Evolutionary conservation across 2,113 vertebrate genomes (phyloP).

Genomic region (Thinocorus orbignyianus): DNA sequence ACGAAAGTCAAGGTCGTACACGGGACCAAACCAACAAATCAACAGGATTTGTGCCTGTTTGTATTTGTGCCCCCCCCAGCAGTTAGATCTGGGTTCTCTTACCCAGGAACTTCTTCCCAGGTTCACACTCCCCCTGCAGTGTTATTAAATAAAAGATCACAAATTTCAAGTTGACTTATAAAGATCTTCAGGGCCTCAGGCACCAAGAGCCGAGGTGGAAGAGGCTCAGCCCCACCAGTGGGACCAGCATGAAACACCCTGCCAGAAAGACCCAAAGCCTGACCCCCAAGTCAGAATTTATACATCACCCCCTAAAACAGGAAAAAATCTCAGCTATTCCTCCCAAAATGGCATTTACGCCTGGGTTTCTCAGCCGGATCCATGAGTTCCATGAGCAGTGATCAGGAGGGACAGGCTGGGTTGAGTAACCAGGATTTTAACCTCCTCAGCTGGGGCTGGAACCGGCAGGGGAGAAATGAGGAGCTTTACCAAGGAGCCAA

Average conservation of each 20-base stretch:
- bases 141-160: neutral
- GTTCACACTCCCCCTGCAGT: neutral
- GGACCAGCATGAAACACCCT: neutral
- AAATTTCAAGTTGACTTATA: neutral
- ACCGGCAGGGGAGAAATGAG: neutral
- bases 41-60: neutral
- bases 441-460: neutral
- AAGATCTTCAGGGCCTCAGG: neutral
- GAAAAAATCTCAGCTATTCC: neutral
- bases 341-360: fast-evolving
- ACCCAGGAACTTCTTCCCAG: neutral
- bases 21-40: neutral
- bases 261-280: neutral
- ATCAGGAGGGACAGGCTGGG: neutral
- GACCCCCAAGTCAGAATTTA: neutral
- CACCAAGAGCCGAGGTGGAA: neutral
- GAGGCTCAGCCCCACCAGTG: neutral
- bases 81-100: neutral
- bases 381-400: neutral
- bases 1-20: neutral
- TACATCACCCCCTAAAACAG: fast-evolving
- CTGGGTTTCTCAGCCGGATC: neutral
- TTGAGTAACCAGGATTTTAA: neutral
- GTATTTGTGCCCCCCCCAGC: no score
- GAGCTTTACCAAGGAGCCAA: neutral